A percentile compares a stretch with the other conserved stretches of the same genome.
phyloP scores from a whole-genome alignment of 2,888 invertebrate species.

The Tetranychus truncatus region DNA sequence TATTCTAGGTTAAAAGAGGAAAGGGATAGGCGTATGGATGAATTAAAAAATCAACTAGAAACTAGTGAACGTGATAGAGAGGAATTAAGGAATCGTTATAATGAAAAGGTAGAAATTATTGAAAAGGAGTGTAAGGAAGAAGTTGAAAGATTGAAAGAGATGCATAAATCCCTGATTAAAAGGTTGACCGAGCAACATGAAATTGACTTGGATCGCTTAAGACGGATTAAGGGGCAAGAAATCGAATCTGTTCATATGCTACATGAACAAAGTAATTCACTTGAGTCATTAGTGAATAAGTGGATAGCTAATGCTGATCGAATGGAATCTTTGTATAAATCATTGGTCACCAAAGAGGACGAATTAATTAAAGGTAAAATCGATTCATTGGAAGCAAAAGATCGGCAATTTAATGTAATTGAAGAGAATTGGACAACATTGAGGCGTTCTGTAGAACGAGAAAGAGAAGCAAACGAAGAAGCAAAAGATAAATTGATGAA shows the following conservation, averaged over 20 bases:
- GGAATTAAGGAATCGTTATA: constrained; percentile 14
- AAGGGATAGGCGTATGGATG: constrained; percentile 20
- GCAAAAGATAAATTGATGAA: constrained; percentile 54
- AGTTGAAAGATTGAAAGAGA: constrained; percentile 24
- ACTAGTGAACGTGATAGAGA: constrained; percentile 21
- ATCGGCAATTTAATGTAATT: constrained; percentile 14
- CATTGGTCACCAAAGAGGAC: constrained; percentile 18
- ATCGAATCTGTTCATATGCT: constrained; percentile 21
- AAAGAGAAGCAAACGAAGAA: constrained; percentile 8
- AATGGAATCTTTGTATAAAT: constrained; percentile 19
- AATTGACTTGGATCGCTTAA: constrained; percentile 24
- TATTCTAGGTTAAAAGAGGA: constrained; percentile 19
- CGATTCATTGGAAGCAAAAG: constrained; percentile 11
- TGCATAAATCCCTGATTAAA: constrained; percentile 18
- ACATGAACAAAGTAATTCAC: constrained; percentile 10
- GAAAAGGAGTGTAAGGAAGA: constrained; percentile 24
- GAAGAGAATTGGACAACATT: constrained; percentile 19
- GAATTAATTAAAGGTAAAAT: constrained; percentile 17
- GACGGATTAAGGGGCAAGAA: constrained; percentile 24
- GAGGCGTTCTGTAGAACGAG: constrained; percentile 12
- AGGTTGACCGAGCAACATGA: constrained; percentile 24
- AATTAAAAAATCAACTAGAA: constrained; percentile 17
- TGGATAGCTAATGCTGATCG: constrained; percentile 19
- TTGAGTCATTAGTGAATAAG: constrained; percentile 16
- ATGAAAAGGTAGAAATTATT: constrained; percentile 21